Percentiles rank a stretch among this genome's conserved stretches.
These are phyloP conservation scores for Ondatra zibethicus DNA, from an alignment of 2,113 vertebrate species.

Conservation along the genomic window DNA sequence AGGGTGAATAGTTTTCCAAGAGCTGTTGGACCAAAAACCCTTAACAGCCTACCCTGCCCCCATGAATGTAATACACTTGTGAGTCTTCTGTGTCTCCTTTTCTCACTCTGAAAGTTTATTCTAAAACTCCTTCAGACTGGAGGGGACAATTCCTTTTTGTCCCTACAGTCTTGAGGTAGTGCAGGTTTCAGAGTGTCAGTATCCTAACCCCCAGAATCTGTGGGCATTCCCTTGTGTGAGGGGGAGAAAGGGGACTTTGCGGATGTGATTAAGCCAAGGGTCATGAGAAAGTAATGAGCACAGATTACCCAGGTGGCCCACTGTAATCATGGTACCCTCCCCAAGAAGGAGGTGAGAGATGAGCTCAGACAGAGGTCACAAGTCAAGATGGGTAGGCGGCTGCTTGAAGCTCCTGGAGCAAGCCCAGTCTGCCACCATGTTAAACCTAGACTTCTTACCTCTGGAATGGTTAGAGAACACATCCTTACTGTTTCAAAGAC, in stretches of 20 bases:
- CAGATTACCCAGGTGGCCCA: neutral
- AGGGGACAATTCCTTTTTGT: neutral
- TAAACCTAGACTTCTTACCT: neutral
- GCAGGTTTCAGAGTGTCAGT: neutral
- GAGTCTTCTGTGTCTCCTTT: neutral
- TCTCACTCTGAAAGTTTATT: no score
- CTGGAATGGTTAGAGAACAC: neutral
- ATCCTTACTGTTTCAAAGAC: neutral
- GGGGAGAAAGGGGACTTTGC: neutral
- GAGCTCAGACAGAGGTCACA: neutral
- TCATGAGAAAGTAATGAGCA: neutral
- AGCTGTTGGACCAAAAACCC: neutral
- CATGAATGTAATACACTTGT: neutral
- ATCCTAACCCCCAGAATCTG: neutral
- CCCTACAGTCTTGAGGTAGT: neutral
- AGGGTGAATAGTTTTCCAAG: neutral
- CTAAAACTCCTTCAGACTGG: neutral
- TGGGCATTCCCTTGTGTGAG: neutral
- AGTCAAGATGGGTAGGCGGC: neutral
- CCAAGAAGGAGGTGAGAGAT: neutral
- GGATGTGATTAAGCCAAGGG: neutral
- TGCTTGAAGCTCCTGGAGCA: neutral
- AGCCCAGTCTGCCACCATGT: accelerated
- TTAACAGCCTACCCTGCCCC: neutral
- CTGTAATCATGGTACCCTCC: neutral